phyloP scores from a whole-genome alignment of 2,888 invertebrate species.

The Cataglyphis rosenhaueri region DNA sequence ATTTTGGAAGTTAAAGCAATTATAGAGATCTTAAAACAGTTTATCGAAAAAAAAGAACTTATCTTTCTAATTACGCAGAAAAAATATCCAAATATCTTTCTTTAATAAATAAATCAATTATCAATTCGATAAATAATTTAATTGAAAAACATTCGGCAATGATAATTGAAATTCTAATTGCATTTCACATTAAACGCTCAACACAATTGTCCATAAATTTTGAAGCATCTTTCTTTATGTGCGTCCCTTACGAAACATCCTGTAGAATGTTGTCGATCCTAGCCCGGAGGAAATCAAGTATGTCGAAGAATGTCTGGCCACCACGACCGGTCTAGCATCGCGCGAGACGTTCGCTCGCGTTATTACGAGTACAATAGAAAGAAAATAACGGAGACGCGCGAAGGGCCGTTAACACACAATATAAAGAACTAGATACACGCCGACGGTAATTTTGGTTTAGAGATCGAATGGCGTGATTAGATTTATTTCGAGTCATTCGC shows the following conservation, averaged over 20 bases:
- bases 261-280: constrained; percentile 61
- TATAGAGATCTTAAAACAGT: background rate
- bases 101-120: background rate
- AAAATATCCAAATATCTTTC: background rate
- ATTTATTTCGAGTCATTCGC: constrained; percentile 18
- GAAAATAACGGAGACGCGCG: constrained; percentile 31
- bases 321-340: constrained; percentile 77
- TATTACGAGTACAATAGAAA: constrained; percentile 39
- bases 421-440: constrained; percentile 18
- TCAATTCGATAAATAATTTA: background rate
- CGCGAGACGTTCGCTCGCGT: constrained; percentile 61
- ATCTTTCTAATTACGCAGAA: background rate
- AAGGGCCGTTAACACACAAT: constrained; percentile 9
- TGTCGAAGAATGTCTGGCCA: constrained; percentile 67
- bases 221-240: background rate
- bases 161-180: background rate
- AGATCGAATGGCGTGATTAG: constrained; percentile 1
- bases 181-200: background rate
- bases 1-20: background rate
- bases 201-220: background rate
- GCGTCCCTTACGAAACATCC: constrained; percentile 14
- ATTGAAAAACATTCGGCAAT: background rate
- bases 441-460: constrained; percentile 29
- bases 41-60: background rate
- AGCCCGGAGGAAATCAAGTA: constrained; percentile 62